These are phyloP conservation scores for Empidonax alnorum DNA, from an alignment of 2,113 vertebrate genomes.

Conservation along the genomic window DNA sequence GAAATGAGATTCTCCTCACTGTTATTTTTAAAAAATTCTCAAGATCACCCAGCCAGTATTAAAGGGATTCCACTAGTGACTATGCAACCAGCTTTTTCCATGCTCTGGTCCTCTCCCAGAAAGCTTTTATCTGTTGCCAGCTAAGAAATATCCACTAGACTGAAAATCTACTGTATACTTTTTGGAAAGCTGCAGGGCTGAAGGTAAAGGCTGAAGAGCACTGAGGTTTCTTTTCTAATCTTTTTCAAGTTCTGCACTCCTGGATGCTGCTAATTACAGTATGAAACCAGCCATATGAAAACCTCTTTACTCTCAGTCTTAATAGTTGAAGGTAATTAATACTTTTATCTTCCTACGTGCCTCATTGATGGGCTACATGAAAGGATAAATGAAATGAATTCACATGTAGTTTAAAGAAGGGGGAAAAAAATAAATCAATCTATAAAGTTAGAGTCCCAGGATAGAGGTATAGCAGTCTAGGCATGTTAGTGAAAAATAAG, in stretches of 20 bases:
- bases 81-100: background rate
- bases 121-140: conserved; percentile 56
- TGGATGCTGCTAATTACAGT: conserved; percentile 26
- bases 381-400: background rate
- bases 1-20: conserved; percentile 58
- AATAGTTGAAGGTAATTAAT: conserved; percentile 16
- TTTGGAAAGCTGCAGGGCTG: background rate
- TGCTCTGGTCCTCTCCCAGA: background rate
- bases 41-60: conserved; percentile 23
- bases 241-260: background rate
- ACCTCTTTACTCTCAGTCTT: background rate
- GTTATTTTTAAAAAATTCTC: conserved; percentile 47
- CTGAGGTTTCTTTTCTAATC: conserved; percentile 28
- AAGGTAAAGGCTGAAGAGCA: conserved; percentile 4
- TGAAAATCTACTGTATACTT: background rate
- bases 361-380: background rate
- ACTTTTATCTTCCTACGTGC: conserved; percentile 27
- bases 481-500: background rate
- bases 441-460: background rate
- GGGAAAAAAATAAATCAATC: background rate
- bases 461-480: background rate
- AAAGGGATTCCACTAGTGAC: conserved; percentile 30
- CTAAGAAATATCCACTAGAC: conserved; percentile 15
- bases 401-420: background rate
- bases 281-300: conserved; percentile 14